phyloP scores from a whole-genome alignment of 2,797 vertebrate species.

The Danio kyathit region DNA sequence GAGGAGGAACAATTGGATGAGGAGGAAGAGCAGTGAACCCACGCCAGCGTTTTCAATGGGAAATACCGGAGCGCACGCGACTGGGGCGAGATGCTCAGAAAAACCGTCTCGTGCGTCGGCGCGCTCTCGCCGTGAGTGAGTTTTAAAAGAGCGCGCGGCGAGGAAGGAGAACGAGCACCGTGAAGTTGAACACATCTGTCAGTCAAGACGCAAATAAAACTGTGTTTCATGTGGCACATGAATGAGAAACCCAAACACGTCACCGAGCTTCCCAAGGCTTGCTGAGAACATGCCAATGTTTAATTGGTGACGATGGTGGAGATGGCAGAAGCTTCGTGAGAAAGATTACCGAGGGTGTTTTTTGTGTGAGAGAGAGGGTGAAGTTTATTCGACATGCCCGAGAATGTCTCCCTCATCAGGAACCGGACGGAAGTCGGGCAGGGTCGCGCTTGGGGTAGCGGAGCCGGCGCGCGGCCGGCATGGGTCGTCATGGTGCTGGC shows the following conservation, averaged over 20 bases:
- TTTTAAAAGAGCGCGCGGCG: constrained; percentile 45
- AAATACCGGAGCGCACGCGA: constrained; percentile 52
- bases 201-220: background rate
- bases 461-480: constrained; percentile 66
- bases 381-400: constrained; percentile 72
- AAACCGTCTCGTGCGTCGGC: constrained; percentile 27
- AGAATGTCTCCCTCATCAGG: constrained; percentile 76
- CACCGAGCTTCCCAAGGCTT: background rate
- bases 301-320: constrained; percentile 25
- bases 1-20: background rate
- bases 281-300: constrained; percentile 2
- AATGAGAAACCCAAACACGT: background rate
- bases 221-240: background rate
- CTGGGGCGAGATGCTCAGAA: constrained; percentile 34
- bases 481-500: constrained; percentile 82
- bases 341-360: constrained; percentile 35
- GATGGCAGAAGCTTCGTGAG: constrained; percentile 49
- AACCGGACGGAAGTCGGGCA: constrained; percentile 72
- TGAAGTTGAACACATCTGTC: constrained; percentile 33
- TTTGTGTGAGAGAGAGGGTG: constrained; percentile 9
- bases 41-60: constrained; percentile 51
- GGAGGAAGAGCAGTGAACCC: constrained; percentile 27
- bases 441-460: constrained; percentile 42
- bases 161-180: background rate
- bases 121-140: constrained; percentile 31